A percentile compares a stretch with the other conserved stretches of the same genome.
These are phyloP conservation scores for Caenorhabditis remanei DNA, from an alignment of 1,140 invertebrate species.

Conservation along the genomic window DNA sequence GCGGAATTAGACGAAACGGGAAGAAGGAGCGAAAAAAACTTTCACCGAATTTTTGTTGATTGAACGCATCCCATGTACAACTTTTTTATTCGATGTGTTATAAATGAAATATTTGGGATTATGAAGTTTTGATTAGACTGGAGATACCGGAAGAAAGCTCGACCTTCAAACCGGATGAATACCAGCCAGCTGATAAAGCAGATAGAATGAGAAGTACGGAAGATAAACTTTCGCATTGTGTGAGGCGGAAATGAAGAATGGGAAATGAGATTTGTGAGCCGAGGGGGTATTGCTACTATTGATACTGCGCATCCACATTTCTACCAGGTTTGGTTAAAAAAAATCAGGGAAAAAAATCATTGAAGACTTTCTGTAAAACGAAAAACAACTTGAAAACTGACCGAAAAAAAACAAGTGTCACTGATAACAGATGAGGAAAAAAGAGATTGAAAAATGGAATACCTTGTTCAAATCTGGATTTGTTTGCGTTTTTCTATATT, in stretches of 20 bases:
- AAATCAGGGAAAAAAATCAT: neutral
- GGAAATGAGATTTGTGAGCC: neutral
- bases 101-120: neutral
- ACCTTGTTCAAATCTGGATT: conserved; percentile 17
- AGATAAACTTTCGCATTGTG: neutral
- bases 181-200: conserved; percentile 29
- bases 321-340: neutral
- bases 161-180: neutral
- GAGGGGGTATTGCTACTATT: no score
- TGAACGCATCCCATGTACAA: neutral
- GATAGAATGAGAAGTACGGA: conserved; percentile 8
- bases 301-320: no score
- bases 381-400: neutral
- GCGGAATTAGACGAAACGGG: conserved; percentile 21
- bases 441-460: neutral
- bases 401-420: neutral
- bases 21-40: neutral
- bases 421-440: neutral
- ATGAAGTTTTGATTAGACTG: neutral
- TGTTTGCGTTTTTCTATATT: neutral
- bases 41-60: conserved; percentile 41
- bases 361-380: neutral
- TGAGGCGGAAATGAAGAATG: neutral
- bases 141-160: neutral
- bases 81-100: neutral